phyloP scores from a whole-genome alignment of 2,888 invertebrate genomes.

The Scaptomyza tumidula region DNA sequence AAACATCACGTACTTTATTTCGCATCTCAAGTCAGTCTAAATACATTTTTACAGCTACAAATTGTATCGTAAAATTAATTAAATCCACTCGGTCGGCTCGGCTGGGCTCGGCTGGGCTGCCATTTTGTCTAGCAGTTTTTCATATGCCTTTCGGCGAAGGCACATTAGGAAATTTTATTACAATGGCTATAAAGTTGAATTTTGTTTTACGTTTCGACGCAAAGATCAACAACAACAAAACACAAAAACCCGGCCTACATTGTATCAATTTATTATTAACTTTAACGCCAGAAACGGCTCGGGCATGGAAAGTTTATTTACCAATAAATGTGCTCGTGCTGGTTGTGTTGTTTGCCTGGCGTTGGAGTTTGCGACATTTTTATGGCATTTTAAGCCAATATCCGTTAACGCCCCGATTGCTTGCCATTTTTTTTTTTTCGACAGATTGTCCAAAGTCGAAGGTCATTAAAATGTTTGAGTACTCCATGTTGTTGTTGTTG shows the following conservation, averaged over 20 bases:
- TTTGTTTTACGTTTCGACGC: conserved; percentile 43
- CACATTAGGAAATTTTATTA: conserved; percentile 70
- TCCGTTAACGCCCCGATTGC: conserved; percentile 70
- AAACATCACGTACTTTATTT: conserved; percentile 6
- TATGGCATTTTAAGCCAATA: conserved; percentile 78
- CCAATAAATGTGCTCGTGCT: conserved; percentile 67
- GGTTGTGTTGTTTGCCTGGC: neutral
- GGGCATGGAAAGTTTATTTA: conserved; percentile 66
- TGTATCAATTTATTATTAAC: conserved; percentile 79
- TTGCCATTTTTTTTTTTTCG: conserved; percentile 45
- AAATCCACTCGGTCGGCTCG: conserved; percentile 52
- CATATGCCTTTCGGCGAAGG: conserved; percentile 42
- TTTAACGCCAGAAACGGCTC: conserved; percentile 58
- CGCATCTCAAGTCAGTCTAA: conserved; percentile 2
- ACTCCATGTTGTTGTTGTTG: conserved; percentile 4
- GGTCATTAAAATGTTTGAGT: conserved; percentile 66
- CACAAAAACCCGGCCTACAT: conserved; percentile 59
- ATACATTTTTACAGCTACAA: conserved; percentile 35
- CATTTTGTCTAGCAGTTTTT: conserved; percentile 49
- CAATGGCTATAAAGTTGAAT: conserved; percentile 60
- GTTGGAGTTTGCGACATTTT: conserved; percentile 46
- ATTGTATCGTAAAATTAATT: conserved; percentile 65
- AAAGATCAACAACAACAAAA: conserved; percentile 61
- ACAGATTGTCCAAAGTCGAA: conserved; percentile 61
- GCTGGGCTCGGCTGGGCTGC: conserved; percentile 4